phyloP scores from a whole-genome alignment of 2,888 invertebrate genomes.

The Patella caerulea region DNA sequence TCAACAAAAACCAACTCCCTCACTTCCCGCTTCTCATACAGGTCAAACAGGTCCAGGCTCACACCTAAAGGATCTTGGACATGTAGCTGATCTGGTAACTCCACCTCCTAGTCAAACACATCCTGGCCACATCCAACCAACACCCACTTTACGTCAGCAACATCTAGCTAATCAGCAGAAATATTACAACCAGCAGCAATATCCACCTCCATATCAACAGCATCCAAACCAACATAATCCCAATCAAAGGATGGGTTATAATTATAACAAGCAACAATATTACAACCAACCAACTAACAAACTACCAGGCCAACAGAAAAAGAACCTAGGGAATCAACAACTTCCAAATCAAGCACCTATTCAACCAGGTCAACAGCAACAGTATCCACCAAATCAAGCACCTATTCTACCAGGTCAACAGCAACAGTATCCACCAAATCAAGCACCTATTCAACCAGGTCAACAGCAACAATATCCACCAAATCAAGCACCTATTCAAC shows the following conservation, averaged over 20 bases:
- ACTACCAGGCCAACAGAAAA: background rate
- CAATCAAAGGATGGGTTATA: too few species aligned
- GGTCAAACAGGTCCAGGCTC: background rate
- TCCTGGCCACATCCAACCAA: too few species aligned
- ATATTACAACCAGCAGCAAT: too few species aligned
- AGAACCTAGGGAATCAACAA: background rate
- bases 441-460: background rate
- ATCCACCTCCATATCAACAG: too few species aligned
- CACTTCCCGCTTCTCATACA: background rate
- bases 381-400: background rate
- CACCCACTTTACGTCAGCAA: too few species aligned
- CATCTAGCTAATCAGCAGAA: too few species aligned
- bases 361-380: background rate
- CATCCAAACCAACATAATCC: too few species aligned
- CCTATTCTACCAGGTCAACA: constrained; percentile 3
- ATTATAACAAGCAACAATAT: background rate
- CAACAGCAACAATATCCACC: background rate
- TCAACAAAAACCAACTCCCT: too few species aligned
- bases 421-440: background rate
- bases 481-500: background rate
- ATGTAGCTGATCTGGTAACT: too few species aligned
- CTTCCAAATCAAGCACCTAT: background rate
- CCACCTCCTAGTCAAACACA: too few species aligned
- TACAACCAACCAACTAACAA: background rate
- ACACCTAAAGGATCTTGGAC: too few species aligned